phyloP scores from a whole-genome alignment of 2,113 vertebrate species.

The Rhipidura dahli region DNA sequence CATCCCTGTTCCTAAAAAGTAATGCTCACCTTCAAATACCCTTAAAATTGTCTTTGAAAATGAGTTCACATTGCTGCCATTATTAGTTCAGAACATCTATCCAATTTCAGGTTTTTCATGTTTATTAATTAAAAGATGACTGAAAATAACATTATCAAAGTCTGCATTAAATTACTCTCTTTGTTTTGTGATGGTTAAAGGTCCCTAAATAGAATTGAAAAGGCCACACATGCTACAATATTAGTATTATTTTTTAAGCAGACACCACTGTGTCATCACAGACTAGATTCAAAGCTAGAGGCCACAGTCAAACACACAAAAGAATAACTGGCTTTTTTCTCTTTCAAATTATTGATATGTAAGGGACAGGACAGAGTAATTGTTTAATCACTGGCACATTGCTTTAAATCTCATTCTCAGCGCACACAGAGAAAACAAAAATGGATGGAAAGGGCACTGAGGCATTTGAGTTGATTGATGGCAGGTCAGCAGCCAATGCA shows the following conservation, averaged over 20 bases:
- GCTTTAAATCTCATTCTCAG: slow-evolving; percentile 60
- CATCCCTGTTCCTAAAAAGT: not conserved
- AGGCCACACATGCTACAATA: slow-evolving; percentile 20
- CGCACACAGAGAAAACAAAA: slow-evolving; percentile 42
- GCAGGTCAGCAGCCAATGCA: slow-evolving; percentile 46
- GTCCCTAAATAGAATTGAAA: slow-evolving; percentile 36
- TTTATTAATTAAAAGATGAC: slow-evolving; percentile 64
- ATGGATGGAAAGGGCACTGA: slow-evolving; percentile 60
- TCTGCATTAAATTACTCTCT: slow-evolving; percentile 14
- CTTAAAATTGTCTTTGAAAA: slow-evolving; percentile 21
- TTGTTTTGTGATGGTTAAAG: slow-evolving; percentile 39
- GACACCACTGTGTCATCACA: slow-evolving; percentile 21
- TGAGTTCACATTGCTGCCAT: slow-evolving; percentile 12
- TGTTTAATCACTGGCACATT: slow-evolving; percentile 59
- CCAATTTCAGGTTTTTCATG: slow-evolving; percentile 29
- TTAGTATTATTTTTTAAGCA: slow-evolving; percentile 17
- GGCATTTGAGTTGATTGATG: slow-evolving; percentile 66
- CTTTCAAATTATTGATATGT: slow-evolving; percentile 45
- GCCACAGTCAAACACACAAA: slow-evolving; percentile 13
- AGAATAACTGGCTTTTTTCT: slow-evolving; percentile 32
- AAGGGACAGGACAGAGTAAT: slow-evolving; percentile 44
- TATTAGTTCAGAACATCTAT: slow-evolving; percentile 26
- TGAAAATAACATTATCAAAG: slow-evolving; percentile 37
- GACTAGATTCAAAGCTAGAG: slow-evolving; percentile 29
- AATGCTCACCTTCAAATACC: slow-evolving; percentile 30